Conservation (phyloP, 2,888 invertebrate species). For the Melanotus villosus region DNA sequence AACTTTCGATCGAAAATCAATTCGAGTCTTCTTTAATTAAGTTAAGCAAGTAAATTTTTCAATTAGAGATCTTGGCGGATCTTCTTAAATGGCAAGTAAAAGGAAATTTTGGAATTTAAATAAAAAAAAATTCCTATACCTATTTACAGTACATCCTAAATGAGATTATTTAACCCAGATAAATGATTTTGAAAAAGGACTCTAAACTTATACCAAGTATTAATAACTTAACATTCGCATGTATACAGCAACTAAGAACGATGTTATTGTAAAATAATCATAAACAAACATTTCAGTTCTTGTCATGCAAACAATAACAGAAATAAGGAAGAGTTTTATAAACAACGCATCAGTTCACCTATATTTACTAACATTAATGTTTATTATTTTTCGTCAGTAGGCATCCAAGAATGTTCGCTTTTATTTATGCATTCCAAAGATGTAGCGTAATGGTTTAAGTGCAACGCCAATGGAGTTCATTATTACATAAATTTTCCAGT, state of each 20-base stretch:
- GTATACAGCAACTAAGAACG: neutral
- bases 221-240: neutral
- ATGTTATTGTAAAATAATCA: neutral
- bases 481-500: too few relatives aligned
- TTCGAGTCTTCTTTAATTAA: neutral
- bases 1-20: conserved; percentile 1
- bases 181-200: too few relatives aligned
- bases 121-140: too few relatives aligned
- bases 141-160: too few relatives aligned
- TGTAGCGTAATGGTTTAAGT: neutral
- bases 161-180: too few relatives aligned
- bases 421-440: neutral
- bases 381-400: neutral
- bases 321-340: neutral
- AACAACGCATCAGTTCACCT: neutral
- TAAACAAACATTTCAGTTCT: neutral
- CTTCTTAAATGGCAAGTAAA: too few relatives aligned
- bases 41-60: too few relatives aligned
- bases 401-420: neutral
- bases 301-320: neutral
- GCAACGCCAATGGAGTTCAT: neutral
- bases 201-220: too few relatives aligned
- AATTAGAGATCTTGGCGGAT: too few relatives aligned
- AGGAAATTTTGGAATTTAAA: too few relatives aligned
- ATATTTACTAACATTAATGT: neutral